phyloP scores from a whole-genome alignment of 2,888 invertebrate species.

The Biston betularia region DNA sequence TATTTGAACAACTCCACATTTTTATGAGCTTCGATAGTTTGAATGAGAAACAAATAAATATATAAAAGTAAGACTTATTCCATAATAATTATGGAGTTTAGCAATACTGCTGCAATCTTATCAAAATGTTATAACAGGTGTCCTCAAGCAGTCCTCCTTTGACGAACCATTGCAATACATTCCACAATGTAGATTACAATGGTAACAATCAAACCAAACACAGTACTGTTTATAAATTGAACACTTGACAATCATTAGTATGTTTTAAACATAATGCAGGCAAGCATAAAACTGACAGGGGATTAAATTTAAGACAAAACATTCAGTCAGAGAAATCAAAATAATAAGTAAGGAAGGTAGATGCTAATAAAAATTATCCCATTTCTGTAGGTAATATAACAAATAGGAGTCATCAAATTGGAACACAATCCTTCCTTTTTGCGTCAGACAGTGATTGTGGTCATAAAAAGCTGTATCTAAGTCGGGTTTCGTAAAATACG shows the following conservation, averaged over 20 bases:
- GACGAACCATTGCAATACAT: constrained; percentile 28
- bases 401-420: too few relatives aligned
- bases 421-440: neutral
- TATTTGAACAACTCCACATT: too few relatives aligned
- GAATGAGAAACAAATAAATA: too few relatives aligned
- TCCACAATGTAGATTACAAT: constrained; percentile 51
- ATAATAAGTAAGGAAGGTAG: neutral
- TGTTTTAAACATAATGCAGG: constrained; percentile 9
- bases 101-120: neutral
- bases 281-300: neutral
- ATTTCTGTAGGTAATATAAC: neutral
- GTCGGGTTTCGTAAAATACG: neutral
- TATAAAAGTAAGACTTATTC: neutral
- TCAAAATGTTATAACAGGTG: constrained; percentile 20
- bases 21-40: too few relatives aligned
- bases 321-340: neutral
- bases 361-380: neutral
- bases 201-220: constrained; percentile 49
- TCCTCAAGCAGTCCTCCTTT: constrained; percentile 20
- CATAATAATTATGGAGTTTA: neutral
- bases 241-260: constrained; percentile 38
- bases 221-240: constrained; percentile 49
- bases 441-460: too few relatives aligned
- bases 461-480: neutral
- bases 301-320: neutral